Conservation (phyloP, 1,140 invertebrate species). For the Dendroctonus valens region DNA sequence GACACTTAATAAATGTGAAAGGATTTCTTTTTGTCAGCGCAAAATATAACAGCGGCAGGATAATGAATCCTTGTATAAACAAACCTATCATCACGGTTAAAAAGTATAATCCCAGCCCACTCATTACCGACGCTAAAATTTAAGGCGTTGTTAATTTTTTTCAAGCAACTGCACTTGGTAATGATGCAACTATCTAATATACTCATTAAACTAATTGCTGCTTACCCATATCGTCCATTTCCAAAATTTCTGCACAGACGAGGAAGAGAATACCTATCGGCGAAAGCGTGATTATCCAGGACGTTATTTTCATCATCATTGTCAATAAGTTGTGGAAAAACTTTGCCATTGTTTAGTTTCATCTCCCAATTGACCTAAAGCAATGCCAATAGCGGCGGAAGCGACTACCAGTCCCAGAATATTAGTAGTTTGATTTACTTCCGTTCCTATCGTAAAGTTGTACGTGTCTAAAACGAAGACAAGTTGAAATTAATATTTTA, state of each 20-base stretch:
- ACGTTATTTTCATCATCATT: slow-evolving; percentile 72
- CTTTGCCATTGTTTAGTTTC: slow-evolving; percentile 60
- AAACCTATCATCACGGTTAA: slow-evolving; percentile 77
- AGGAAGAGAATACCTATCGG: slow-evolving; percentile 82
- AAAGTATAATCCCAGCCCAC: slow-evolving; percentile 80
- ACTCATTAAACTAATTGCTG: not conserved
- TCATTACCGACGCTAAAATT: slow-evolving; percentile 55
- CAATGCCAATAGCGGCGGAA: slow-evolving; percentile 65
- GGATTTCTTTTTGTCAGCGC: slow-evolving; percentile 66
- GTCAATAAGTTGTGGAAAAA: slow-evolving; percentile 65
- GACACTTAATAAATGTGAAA: slow-evolving; percentile 66
- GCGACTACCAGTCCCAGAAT: slow-evolving; percentile 72
- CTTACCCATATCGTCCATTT: slow-evolving; percentile 71
- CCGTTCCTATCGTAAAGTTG: slow-evolving; percentile 57
- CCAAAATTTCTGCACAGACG: slow-evolving; percentile 75
- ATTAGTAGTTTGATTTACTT: slow-evolving; percentile 61
- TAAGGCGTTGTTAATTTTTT: not conserved
- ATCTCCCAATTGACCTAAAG: slow-evolving; percentile 62
- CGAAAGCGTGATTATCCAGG: slow-evolving; percentile 74
- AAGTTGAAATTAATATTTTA: not conserved
- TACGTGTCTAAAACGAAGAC: slow-evolving; percentile 36
- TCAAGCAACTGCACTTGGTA: too few species aligned
- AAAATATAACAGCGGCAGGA: slow-evolving; percentile 69
- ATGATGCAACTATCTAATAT: not conserved
- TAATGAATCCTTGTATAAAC: slow-evolving; percentile 73